Evolutionary conservation across 2,888 invertebrate species (phyloP), one percentile per base, ranked within the genome.

Genomic region (Andricus quercusramuli): DNA sequence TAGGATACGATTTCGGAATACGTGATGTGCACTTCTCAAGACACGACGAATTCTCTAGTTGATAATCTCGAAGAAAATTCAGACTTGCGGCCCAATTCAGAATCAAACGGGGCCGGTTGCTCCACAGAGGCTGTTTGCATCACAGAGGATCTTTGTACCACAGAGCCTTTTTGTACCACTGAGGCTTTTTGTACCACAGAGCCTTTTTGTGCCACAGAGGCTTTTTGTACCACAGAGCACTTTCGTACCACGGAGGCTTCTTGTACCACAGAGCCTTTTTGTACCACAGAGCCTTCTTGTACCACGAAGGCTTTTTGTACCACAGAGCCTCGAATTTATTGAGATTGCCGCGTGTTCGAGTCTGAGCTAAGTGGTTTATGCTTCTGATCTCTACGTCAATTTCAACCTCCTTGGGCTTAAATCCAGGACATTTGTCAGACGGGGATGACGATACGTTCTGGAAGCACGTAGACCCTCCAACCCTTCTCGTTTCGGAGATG

Each of bases 401-500:
- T 59, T 20, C 32, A 37, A 37, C 5, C 64, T 29, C 32, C 20
- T 11, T 29, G n/a, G n/a, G 8, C 51, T 56, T n/a, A 74, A 74
- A 56, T 74, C 74, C 20, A 47, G 51, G 74, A 74, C 74, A 56
- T 74, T 74, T 74, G 74, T 74, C 74, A 51, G n/a, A 74, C 22
- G 74, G 74, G 74, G 56, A 74, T 74, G 74, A 74, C 56, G 74
- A 74, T 74, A 74, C 74, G 74, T 20, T 74, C 56, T n/a, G 74
- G 32, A 74, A 74, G 74, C 56, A 74, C 74, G 56, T 74, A 74
- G 56, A 74, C n/a, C 74, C 56, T n/a, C 74, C 56, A 74, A 74
- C 56, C 74, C 51, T 59, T 84, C 86, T 87, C 87, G 84, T 85
- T 84, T 84, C 84, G 87, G 90, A 90, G 88, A 89, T 89, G 89